Evolutionary conservation across 2,113 vertebrate genomes (phyloP).

Genomic region (Geococcyx californianus): DNA sequence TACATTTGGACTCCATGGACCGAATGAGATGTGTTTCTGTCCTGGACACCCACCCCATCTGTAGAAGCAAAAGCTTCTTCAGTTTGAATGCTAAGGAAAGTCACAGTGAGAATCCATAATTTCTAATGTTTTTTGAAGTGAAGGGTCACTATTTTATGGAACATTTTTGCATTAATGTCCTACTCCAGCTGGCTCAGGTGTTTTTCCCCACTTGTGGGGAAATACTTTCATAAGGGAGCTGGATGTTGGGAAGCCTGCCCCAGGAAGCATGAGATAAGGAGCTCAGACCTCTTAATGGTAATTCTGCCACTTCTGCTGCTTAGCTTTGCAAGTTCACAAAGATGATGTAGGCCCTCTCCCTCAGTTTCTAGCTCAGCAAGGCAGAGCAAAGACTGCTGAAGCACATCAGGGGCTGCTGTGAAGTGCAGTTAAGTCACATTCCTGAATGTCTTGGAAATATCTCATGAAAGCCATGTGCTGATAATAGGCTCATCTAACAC

Average conservation of each 20-base stretch:
- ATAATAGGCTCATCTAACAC: not conserved
- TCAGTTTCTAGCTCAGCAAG: not conserved
- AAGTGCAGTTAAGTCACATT: not conserved
- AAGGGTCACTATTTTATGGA: not conserved
- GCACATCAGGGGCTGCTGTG: not conserved
- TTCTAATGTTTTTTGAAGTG: not conserved
- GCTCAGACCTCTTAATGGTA: not conserved
- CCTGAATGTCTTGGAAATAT: constrained; percentile 12
- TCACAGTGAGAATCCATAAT: not conserved
- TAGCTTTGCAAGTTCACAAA: not conserved
- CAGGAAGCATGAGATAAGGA: not conserved
- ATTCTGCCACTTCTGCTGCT: not conserved
- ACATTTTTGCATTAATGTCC: not conserved
- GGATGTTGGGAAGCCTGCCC: not conserved
- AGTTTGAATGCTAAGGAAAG: not conserved
- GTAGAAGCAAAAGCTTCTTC: not conserved
- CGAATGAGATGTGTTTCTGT: not conserved
- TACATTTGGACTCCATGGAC: not conserved
- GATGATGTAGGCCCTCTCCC: not conserved
- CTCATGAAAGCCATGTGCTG: constrained; percentile 55
- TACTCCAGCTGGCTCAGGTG: not conserved
- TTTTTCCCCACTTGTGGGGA: not conserved
- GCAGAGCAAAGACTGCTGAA: not conserved
- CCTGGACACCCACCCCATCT: not conserved
- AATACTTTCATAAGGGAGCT: not conserved